Conservation (phyloP, 2,888 invertebrate genomes). For the Xylocampa areola region DNA sequence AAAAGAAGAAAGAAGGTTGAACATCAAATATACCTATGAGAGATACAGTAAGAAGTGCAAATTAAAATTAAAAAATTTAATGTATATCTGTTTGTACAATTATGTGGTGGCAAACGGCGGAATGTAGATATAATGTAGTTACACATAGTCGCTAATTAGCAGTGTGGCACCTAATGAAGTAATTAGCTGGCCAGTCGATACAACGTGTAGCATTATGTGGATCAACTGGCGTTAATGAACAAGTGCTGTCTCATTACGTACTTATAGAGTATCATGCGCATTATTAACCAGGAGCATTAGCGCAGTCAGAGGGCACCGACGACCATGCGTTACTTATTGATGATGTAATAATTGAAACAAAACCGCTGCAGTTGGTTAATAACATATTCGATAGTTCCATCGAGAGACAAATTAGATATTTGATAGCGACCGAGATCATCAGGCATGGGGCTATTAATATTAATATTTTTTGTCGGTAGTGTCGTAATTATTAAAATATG, state of each 20-base stretch:
- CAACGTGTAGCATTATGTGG: conserved; percentile 48
- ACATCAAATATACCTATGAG: not conserved
- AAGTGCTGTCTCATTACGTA: conserved; percentile 46
- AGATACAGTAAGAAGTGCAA: not conserved
- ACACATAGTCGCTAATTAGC: conserved; percentile 46
- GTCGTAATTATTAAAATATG: conserved; percentile 17
- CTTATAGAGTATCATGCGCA: conserved; percentile 36
- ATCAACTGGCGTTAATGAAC: conserved; percentile 40
- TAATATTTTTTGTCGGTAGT: conserved; percentile 9
- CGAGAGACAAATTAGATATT: not conserved
- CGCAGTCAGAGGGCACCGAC: conserved; percentile 34
- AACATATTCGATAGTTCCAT: conserved; percentile 8
- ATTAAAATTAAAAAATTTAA: no score
- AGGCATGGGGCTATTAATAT: not conserved
- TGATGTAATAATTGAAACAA: conserved; percentile 31
- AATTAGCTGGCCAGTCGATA: conserved; percentile 51
- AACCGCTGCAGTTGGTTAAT: conserved; percentile 19
- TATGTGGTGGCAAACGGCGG: conserved; percentile 8
- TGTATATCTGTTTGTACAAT: conserved; percentile 4
- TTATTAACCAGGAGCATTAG: conserved; percentile 32
- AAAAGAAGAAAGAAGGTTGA: no score
- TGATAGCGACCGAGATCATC: not conserved
- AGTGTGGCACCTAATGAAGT: conserved; percentile 55
- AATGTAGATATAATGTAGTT: conserved; percentile 22
- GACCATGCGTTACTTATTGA: conserved; percentile 23